These are phyloP conservation scores for Harpagus bidentatus DNA, from an alignment of 2,113 vertebrate species.

Conservation along the genomic window DNA sequence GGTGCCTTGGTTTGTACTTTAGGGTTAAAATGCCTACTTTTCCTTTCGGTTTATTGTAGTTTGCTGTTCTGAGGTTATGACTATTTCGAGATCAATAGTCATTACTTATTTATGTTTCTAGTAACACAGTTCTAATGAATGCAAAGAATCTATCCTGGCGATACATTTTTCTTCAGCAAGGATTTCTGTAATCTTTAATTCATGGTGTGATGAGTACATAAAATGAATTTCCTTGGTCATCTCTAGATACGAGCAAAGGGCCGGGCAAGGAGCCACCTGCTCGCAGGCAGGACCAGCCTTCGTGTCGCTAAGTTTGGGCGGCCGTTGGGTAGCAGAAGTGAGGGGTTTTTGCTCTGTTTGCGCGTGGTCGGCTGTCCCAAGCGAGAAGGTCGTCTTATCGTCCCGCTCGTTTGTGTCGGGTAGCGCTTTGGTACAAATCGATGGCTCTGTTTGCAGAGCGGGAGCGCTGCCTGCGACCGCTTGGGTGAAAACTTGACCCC, in stretches of 20 bases:
- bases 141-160: conserved; percentile 36
- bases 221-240: conserved; percentile 1
- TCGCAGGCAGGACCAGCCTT: background rate
- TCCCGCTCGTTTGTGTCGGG: background rate
- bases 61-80: conserved; percentile 51
- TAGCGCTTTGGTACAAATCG: fast-evolving
- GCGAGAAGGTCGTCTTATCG: fast-evolving
- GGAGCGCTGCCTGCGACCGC: background rate
- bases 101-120: conserved; percentile 67
- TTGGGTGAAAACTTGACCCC: background rate
- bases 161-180: conserved; percentile 18
- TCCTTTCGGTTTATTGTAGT: conserved; percentile 50
- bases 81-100: conserved; percentile 42
- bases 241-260: background rate
- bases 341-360: background rate
- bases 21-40: conserved; percentile 3
- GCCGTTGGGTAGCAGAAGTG: background rate
- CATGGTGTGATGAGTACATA: conserved; percentile 17
- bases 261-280: background rate
- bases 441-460: background rate
- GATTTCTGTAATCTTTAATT: conserved; percentile 55
- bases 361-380: background rate
- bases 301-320: background rate
- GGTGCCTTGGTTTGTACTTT: background rate
- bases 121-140: conserved; percentile 67